Evolutionary conservation across 2,888 invertebrate species (phyloP).

Genomic region (Agrotis puta): DNA sequence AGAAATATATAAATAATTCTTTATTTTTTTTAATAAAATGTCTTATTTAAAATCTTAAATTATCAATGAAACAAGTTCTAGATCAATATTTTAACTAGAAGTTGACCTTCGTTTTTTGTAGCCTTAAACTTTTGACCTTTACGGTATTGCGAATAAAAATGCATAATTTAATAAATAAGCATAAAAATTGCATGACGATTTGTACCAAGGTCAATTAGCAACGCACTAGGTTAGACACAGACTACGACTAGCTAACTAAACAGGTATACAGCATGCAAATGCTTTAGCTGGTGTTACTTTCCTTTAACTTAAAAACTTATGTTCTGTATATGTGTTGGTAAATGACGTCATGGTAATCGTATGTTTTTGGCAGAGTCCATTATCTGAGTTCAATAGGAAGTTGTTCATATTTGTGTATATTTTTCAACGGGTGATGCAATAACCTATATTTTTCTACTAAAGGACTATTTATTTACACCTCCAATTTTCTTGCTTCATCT

Average conservation of each 20-base stretch:
- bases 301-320: no score
- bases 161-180: constrained; percentile 21
- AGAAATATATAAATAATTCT: neutral
- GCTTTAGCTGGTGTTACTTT: constrained; percentile 3
- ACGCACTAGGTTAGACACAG: neutral
- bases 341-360: neutral
- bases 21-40: neutral
- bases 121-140: constrained; percentile 47
- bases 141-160: constrained; percentile 12
- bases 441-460: neutral
- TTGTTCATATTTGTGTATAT: neutral
- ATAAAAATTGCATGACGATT: constrained; percentile 18
- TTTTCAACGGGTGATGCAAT: neutral
- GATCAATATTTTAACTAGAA: constrained; percentile 4
- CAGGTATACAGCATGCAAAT: neutral
- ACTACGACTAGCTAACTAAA: neutral
- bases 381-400: neutral
- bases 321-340: no score
- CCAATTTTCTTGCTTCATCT: neutral
- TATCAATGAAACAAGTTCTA: constrained; percentile 14
- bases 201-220: constrained; percentile 1
- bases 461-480: neutral
- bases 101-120: constrained; percentile 31
- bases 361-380: neutral
- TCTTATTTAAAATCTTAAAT: neutral